A percentile compares a stretch with the other conserved stretches of the same genome.
phyloP scores from a whole-genome alignment of 1,140 invertebrate genomes.

The Euborellia annulipes region DNA sequence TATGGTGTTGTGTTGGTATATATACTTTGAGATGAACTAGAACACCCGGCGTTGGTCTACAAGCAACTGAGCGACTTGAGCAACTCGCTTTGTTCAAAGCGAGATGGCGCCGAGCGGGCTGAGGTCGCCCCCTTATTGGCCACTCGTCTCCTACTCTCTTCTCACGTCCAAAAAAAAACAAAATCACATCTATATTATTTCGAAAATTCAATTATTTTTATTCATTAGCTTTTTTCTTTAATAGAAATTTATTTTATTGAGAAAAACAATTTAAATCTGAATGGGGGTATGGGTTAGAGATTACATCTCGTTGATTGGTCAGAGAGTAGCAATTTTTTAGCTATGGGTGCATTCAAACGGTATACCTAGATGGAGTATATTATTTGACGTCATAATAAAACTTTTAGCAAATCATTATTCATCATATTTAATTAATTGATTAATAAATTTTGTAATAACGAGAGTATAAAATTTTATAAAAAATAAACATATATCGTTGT shows the following conservation, averaged over 20 bases:
- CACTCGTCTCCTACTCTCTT: too few relatives aligned
- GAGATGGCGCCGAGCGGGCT: slow-evolving; percentile 43
- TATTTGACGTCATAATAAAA: not conserved
- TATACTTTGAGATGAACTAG: slow-evolving; percentile 29
- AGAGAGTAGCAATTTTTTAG: too few relatives aligned
- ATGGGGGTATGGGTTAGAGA: not conserved
- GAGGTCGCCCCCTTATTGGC: too few relatives aligned
- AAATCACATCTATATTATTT: too few relatives aligned
- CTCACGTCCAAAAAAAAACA: too few relatives aligned
- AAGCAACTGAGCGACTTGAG: slow-evolving; percentile 32
- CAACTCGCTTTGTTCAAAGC: slow-evolving; percentile 50
- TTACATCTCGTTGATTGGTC: slow-evolving; percentile 33
- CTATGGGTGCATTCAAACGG: not conserved
- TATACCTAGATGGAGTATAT: not conserved
- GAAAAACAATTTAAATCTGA: not conserved
- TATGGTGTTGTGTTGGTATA: slow-evolving; percentile 32
- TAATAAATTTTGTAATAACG: too few relatives aligned
- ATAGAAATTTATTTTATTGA: too few relatives aligned
- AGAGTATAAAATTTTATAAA: too few relatives aligned
- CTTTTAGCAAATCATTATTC: not conserved
- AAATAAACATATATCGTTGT: too few relatives aligned
- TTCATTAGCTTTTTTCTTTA: too few relatives aligned
- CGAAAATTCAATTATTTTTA: too few relatives aligned
- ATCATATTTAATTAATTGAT: slow-evolving; percentile 10
- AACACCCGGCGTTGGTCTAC: slow-evolving; percentile 34